Conservation (phyloP, 2,888 invertebrate species). For the Nomada fucata region DNA sequence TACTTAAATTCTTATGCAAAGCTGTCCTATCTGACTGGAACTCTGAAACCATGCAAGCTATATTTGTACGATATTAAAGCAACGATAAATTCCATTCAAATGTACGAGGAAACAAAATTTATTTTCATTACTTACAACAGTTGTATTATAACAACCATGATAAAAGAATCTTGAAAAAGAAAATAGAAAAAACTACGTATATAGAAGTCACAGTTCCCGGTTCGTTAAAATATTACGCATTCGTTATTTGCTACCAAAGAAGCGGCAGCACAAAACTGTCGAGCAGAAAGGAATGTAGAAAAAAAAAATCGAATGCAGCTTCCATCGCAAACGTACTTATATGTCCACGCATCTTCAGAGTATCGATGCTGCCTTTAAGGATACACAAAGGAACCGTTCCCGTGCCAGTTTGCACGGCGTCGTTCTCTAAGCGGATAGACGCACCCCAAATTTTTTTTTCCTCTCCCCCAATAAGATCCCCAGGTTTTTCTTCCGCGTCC, state of each 20-base stretch:
- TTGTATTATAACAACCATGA: too few relatives aligned
- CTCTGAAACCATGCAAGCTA: too few relatives aligned
- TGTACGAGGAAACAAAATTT: too few relatives aligned
- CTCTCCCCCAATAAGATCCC: constrained; percentile 30
- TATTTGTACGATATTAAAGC: too few relatives aligned
- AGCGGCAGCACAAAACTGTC: background rate
- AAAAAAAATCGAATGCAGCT: constrained; percentile 17
- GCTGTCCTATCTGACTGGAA: too few relatives aligned
- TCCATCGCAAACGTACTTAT: constrained; percentile 2
- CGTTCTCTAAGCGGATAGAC: constrained; percentile 71
- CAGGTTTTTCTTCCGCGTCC: constrained; percentile 46
- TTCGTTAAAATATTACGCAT: background rate
- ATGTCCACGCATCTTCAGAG: constrained; percentile 33
- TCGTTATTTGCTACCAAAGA: background rate
- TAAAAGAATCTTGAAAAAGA: background rate
- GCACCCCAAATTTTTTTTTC: constrained; percentile 61
- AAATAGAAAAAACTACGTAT: background rate
- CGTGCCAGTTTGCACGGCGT: constrained; percentile 55
- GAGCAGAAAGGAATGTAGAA: background rate
- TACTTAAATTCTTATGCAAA: too few relatives aligned
- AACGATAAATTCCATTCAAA: too few relatives aligned
- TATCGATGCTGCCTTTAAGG: constrained; percentile 34
- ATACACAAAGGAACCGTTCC: constrained; percentile 59
- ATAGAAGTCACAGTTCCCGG: background rate
- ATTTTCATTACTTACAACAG: too few relatives aligned